phyloP scores from a whole-genome alignment of 1,140 invertebrate genomes.

The Lethocerus indicus region DNA sequence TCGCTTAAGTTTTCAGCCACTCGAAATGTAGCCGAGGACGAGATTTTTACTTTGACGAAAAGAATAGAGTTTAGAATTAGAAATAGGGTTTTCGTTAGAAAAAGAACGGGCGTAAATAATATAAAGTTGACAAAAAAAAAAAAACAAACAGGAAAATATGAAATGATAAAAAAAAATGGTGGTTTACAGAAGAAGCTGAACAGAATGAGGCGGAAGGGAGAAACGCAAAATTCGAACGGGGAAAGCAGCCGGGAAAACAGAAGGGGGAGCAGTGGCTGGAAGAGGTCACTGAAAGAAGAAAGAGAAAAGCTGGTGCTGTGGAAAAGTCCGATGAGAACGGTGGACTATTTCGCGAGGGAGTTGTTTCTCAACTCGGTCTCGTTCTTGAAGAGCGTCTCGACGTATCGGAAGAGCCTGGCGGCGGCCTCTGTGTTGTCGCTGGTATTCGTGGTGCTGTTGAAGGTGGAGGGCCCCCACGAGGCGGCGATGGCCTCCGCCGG shows the following conservation, averaged over 20 bases:
- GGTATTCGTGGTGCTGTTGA: conserved; percentile 27
- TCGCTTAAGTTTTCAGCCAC: no score
- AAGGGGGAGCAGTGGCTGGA: conserved; percentile 11
- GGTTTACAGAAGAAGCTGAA: conserved; percentile 10
- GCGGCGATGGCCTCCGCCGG: conserved; percentile 29
- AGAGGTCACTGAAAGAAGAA: conserved; percentile 29
- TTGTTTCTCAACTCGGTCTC: conserved; percentile 7
- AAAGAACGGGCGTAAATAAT: no score
- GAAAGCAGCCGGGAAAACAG: conserved; percentile 2
- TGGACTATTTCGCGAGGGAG: conserved; percentile 72
- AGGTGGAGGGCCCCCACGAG: conserved; percentile 39
- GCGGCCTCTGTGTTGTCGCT: conserved; percentile 23
- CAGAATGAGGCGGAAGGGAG: conserved; percentile 12
- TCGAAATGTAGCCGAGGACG: no score
- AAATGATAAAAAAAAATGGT: no score
- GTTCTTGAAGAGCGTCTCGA: conserved; percentile 19
- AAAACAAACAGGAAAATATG: no score
- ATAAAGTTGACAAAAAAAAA: no score
- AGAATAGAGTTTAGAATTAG: no score
- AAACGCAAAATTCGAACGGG: conserved; percentile 6
- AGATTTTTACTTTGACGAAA: no score
- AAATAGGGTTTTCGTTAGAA: no score
- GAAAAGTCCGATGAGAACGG: conserved; percentile 63
- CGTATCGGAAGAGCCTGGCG: conserved; percentile 22
- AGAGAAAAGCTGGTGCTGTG: conserved; percentile 61